Percentiles rank a stretch among this genome's conserved stretches.
Conservation (phyloP, 2,888 invertebrate species). For the Cybosia mesomella region DNA sequence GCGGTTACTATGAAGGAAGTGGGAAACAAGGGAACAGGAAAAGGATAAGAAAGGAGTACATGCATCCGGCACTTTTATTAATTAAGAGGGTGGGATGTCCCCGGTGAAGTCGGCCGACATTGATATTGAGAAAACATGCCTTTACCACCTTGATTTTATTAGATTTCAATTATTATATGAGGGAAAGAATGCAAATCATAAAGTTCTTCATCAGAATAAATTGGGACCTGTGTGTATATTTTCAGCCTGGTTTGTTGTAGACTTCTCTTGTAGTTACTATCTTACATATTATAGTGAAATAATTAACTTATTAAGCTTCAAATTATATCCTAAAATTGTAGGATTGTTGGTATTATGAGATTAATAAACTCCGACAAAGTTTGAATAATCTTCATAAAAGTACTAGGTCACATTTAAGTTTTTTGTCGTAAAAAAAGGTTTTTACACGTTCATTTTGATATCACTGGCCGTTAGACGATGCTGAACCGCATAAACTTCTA, state of each 20-base stretch:
- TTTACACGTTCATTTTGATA: too few relatives aligned
- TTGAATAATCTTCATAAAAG: too few relatives aligned
- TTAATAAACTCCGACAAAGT: too few relatives aligned
- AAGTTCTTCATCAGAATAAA: background rate
- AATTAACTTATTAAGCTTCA: background rate
- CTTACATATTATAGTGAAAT: background rate
- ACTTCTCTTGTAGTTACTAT: too few relatives aligned
- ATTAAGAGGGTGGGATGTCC: background rate
- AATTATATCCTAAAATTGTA: background rate
- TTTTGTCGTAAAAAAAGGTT: too few relatives aligned
- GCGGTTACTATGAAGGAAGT: background rate
- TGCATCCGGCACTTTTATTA: background rate
- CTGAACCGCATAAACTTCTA: too few relatives aligned
- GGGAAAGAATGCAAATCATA: background rate
- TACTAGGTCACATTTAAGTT: too few relatives aligned
- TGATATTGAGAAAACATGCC: background rate
- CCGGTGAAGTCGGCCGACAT: conserved; percentile 8
- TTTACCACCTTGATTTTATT: background rate
- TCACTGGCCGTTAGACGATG: too few relatives aligned
- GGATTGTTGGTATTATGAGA: too few relatives aligned
- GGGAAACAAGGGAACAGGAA: background rate
- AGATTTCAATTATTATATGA: background rate
- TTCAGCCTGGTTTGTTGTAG: background rate
- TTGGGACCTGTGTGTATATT: background rate
- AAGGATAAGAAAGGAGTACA: background rate